Evolutionary conservation across 2,797 vertebrate genomes (phyloP).

Genomic region (Enoplosus armatus): DNA sequence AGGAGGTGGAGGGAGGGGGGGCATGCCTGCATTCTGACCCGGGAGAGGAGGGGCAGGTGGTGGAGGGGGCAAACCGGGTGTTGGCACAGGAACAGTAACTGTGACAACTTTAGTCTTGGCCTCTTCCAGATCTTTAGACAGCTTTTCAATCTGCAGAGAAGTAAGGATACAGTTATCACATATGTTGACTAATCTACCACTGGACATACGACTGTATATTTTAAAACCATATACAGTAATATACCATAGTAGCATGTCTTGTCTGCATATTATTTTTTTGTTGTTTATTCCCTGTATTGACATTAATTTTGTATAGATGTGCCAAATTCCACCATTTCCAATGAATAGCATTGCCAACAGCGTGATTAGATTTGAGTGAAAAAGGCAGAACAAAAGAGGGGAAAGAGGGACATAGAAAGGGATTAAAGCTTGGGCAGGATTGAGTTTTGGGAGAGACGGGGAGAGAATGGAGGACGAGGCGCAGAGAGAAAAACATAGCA

Average conservation of each 20-base stretch:
- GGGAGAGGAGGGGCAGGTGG: conserved; percentile 66
- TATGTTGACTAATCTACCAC: background rate
- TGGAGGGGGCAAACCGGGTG: conserved; percentile 53
- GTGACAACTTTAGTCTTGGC: conserved; percentile 85
- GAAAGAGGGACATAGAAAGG: conserved; percentile 43
- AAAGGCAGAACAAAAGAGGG: conserved; percentile 49
- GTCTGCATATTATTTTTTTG: background rate
- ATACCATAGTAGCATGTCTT: background rate
- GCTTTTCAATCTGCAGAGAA: conserved; percentile 82
- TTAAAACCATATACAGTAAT: background rate
- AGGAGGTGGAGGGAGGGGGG: conserved; percentile 64
- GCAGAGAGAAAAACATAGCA: conserved; percentile 42
- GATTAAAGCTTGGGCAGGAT: conserved; percentile 57
- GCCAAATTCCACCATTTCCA: conserved; percentile 35
- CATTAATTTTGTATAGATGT: conserved; percentile 17
- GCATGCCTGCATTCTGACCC: conserved; percentile 56
- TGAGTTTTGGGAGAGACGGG: conserved; percentile 50
- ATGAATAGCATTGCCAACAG: conserved; percentile 39
- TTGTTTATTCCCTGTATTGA: conserved; percentile 17
- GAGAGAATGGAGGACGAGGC: conserved; percentile 49
- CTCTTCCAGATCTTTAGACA: conserved; percentile 89
- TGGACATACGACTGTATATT: background rate
- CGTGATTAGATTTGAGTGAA: conserved; percentile 56
- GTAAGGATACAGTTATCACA: background rate
- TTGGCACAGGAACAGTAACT: conserved; percentile 77